These are phyloP conservation scores for Drosophila equinoxialis DNA, from an alignment of 1,140 invertebrate species.

Conservation along the genomic window DNA sequence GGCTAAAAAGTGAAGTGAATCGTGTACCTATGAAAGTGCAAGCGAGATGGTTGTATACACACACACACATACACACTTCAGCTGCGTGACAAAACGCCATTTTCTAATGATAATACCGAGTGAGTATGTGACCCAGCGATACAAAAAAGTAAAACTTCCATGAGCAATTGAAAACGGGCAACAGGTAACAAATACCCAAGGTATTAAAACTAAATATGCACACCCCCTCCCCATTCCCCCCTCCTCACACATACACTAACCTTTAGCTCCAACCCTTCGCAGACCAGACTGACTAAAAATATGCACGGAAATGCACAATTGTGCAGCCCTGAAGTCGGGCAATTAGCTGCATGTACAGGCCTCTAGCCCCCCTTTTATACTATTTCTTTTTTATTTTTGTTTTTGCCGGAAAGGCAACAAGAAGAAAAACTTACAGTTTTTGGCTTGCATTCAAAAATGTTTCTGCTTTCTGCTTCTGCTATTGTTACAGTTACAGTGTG, in stretches of 20 bases:
- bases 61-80: neutral
- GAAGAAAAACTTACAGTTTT: slow-evolving; percentile 45
- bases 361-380: neutral
- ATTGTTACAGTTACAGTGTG: slow-evolving; percentile 9
- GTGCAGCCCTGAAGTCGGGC: slow-evolving; percentile 74
- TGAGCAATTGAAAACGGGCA: slow-evolving; percentile 76
- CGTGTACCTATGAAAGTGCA: slow-evolving; percentile 10
- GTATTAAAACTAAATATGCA: slow-evolving; percentile 82
- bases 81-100: slow-evolving; percentile 81
- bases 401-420: slow-evolving; percentile 40
- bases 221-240: slow-evolving; percentile 20
- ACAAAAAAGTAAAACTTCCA: slow-evolving; percentile 62
- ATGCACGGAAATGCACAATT: slow-evolving; percentile 83
- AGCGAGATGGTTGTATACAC: slow-evolving; percentile 38
- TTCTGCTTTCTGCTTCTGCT: slow-evolving; percentile 23
- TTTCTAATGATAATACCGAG: slow-evolving; percentile 76
- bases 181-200: slow-evolving; percentile 79
- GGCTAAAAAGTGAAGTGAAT: slow-evolving; percentile 24
- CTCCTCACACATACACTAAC: neutral
- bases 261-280: slow-evolving; percentile 6
- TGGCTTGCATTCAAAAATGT: slow-evolving; percentile 74
- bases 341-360: slow-evolving; percentile 72
- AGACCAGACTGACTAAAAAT: slow-evolving; percentile 62
- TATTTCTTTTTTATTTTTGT: slow-evolving; percentile 16
- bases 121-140: slow-evolving; percentile 61